These are phyloP conservation scores for Erebia aethiops DNA, from an alignment of 2,888 invertebrate genomes.

Conservation along the genomic window DNA sequence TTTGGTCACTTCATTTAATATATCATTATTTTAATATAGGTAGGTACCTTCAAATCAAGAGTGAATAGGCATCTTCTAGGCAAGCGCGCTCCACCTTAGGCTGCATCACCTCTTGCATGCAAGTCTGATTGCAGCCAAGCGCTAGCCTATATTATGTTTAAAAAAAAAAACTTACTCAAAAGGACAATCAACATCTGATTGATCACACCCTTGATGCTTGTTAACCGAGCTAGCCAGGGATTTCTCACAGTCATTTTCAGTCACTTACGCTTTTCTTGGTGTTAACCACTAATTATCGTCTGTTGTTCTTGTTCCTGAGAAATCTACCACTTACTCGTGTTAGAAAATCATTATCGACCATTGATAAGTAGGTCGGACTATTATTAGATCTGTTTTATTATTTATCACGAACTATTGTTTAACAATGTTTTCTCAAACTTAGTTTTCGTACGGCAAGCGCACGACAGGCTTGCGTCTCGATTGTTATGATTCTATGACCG, in stretches of 20 bases:
- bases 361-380: neutral
- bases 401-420: neutral
- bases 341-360: neutral
- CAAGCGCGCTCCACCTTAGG: too few relatives aligned
- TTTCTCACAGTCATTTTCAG: conserved; percentile 15
- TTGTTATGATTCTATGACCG: conserved; percentile 14
- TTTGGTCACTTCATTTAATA: too few relatives aligned
- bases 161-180: conserved; percentile 52
- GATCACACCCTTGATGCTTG: conserved; percentile 36
- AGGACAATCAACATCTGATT: conserved; percentile 48
- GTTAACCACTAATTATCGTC: neutral
- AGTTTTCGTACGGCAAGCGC: neutral
- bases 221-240: neutral
- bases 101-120: too few relatives aligned
- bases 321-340: too few relatives aligned
- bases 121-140: too few relatives aligned
- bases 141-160: too few relatives aligned
- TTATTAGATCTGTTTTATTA: neutral
- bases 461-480: conserved; percentile 11
- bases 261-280: neutral
- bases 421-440: neutral
- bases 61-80: too few relatives aligned
- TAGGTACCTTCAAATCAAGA: too few relatives aligned
- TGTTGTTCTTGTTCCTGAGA: too few relatives aligned
- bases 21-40: too few relatives aligned